Evolutionary conservation across 2,888 invertebrate species (phyloP), one percentile per base, ranked within the genome.

Genomic region (Nomada fucata): DNA sequence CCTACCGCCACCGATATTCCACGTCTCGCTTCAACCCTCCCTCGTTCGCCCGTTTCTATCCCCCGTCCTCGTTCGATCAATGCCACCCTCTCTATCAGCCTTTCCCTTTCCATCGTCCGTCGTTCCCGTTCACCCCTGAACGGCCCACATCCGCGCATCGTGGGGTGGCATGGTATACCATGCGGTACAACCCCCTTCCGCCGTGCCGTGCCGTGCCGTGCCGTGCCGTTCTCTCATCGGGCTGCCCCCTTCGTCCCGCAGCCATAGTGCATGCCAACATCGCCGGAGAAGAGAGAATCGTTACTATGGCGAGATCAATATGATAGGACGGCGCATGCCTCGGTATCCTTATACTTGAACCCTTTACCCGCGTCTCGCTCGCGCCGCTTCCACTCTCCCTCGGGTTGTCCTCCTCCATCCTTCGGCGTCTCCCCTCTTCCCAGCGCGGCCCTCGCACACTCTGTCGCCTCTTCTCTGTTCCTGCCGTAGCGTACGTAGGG

Each of bases 291-390:
- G 92, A 92, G 93, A 91, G 93, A 93, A 93, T 93, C 93, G 92
- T 93, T 93, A 93, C 93, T 92, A 93, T 92, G 92, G 92, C 91
- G 89, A 92, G 93, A 93, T 93, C 93, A 93, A 93, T 93, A 93
- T 92, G 91, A 92, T 91, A 89, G 89, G 86, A 91, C 89, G 87
- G 93, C 93, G 93, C 93, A 93, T 93, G 93, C 92, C 91, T 91
- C 87, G 87, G 86, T 86, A 88, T 89, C 88, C 89, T 86, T 88
- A 86, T 86, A 83, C 85, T 86, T 85, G 76, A 88, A 89, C 86
- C 88, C 88, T 86, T 88, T 81, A 81, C 85, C 23, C 80, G 72
- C 75, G 11, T 79, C 84, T 79, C 82, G 26, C 77, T 82, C 76
- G 9, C 70, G 59, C 61, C 47, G 10, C 69, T 63, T 52, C 29